A percentile compares a stretch with the other conserved stretches of the same genome.
These are phyloP conservation scores for Lochmaea capreae DNA, from an alignment of 2,888 invertebrate genomes.

Conservation along the genomic window DNA sequence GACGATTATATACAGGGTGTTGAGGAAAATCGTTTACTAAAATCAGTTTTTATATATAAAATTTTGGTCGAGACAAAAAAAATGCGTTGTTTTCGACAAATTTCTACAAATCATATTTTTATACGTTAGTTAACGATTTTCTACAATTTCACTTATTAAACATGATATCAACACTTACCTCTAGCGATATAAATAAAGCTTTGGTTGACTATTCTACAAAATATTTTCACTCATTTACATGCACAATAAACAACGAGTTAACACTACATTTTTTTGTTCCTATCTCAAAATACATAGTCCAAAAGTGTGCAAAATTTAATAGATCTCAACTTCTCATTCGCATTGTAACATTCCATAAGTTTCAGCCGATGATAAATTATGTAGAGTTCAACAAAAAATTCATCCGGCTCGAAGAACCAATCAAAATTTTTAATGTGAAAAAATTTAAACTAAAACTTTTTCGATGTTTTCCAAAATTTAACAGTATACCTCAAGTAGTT, in stretches of 20 bases:
- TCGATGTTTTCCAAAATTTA: no score
- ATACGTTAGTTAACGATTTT: constrained; percentile 24
- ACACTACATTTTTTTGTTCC: constrained; percentile 16
- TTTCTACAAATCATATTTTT: neutral
- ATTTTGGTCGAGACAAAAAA: no score
- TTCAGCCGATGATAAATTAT: no score
- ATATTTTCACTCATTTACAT: constrained; percentile 49
- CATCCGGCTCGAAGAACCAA: no score
- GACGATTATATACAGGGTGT: constrained; percentile 18
- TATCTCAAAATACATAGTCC: neutral
- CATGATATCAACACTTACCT: constrained; percentile 36
- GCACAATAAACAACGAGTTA: constrained; percentile 46
- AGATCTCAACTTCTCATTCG: neutral
- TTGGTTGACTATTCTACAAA: constrained; percentile 58
- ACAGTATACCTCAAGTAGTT: no score
- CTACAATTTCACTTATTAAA: constrained; percentile 13
- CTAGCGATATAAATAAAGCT: constrained; percentile 62
- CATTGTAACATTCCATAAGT: no score
- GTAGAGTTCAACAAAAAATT: no score
- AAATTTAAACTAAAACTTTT: no score
- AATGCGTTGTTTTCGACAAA: no score
- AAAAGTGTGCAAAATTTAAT: neutral
- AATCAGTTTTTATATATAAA: neutral
- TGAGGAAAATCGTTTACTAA: constrained; percentile 12
- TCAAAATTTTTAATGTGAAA: no score